A percentile compares a stretch with the other conserved stretches of the same genome.
phyloP scores from a whole-genome alignment of 2,797 vertebrate genomes.

The Amazonetta brasiliensis region DNA sequence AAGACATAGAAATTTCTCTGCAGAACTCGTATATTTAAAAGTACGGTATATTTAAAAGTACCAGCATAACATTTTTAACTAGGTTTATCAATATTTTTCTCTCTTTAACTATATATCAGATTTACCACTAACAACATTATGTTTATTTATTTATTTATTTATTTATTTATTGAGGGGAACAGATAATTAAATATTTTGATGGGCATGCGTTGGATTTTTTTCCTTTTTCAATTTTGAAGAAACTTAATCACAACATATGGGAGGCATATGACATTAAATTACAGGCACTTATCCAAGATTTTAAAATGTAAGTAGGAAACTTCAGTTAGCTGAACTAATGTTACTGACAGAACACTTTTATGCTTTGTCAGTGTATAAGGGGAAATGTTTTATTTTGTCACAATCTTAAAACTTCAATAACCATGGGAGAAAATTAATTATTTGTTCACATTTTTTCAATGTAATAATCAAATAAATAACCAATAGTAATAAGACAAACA shows the following conservation, averaged over 20 bases:
- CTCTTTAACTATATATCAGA: too few relatives aligned
- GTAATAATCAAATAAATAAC: not conserved
- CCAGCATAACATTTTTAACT: too few relatives aligned
- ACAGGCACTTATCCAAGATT: not conserved
- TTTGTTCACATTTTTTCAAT: not conserved
- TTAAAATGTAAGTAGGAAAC: not conserved
- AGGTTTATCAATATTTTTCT: too few relatives aligned
- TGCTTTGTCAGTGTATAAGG: not conserved
- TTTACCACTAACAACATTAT: too few relatives aligned
- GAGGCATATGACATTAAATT: not conserved
- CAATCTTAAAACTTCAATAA: not conserved
- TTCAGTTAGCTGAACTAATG: not conserved
- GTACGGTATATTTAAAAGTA: too few relatives aligned
- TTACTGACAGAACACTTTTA: not conserved
- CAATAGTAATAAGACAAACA: not conserved
- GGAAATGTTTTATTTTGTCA: not conserved
- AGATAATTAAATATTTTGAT: not conserved
- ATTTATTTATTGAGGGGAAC: too few relatives aligned
- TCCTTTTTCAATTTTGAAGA: not conserved
- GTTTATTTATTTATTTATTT: too few relatives aligned
- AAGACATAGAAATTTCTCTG: too few relatives aligned
- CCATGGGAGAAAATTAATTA: not conserved
- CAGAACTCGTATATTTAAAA: too few relatives aligned
- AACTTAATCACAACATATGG: not conserved
- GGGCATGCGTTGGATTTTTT: not conserved